These are phyloP conservation scores for Pterocles orientalis DNA, from an alignment of 2,113 vertebrate genomes.

Conservation along the genomic window DNA sequence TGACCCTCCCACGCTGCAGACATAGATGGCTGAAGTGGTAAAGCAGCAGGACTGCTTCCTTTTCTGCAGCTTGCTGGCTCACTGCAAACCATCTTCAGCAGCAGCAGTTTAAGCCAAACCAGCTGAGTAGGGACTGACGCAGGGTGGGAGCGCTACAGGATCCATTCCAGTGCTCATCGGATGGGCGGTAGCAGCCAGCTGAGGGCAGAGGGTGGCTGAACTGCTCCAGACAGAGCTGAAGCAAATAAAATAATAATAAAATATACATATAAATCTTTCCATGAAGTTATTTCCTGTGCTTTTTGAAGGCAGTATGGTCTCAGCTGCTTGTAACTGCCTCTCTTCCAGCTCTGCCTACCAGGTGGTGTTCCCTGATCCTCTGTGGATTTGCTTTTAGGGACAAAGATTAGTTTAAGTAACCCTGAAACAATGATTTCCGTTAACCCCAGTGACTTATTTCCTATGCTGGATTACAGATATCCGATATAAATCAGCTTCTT, in stretches of 20 bases:
- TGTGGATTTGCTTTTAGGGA: not conserved
- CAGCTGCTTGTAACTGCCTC: not conserved
- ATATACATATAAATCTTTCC: not conserved
- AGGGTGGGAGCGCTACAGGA: not conserved
- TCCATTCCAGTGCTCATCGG: not conserved
- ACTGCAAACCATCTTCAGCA: not conserved
- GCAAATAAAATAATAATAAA: not conserved
- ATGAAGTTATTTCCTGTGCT: constrained; percentile 21
- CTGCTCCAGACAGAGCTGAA: constrained; percentile 10
- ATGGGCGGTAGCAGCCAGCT: constrained; percentile 9
- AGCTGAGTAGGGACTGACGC: not conserved
- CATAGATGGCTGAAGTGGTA: not conserved
- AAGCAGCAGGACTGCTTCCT: not conserved
- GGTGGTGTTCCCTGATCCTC: not conserved
- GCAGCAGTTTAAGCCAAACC: not conserved
- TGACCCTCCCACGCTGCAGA: not conserved
- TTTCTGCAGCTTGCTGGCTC: not conserved
- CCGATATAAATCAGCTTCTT: not conserved
- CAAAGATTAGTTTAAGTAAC: not conserved
- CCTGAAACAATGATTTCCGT: not conserved
- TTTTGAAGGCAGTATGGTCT: not conserved
- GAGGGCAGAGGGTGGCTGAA: not conserved
- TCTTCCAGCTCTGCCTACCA: constrained; percentile 7
- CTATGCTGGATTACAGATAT: not conserved
- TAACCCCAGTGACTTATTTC: not conserved